Evolutionary conservation across 2,113 vertebrate genomes (phyloP).

Genomic region (Fulmarus glacialis): DNA sequence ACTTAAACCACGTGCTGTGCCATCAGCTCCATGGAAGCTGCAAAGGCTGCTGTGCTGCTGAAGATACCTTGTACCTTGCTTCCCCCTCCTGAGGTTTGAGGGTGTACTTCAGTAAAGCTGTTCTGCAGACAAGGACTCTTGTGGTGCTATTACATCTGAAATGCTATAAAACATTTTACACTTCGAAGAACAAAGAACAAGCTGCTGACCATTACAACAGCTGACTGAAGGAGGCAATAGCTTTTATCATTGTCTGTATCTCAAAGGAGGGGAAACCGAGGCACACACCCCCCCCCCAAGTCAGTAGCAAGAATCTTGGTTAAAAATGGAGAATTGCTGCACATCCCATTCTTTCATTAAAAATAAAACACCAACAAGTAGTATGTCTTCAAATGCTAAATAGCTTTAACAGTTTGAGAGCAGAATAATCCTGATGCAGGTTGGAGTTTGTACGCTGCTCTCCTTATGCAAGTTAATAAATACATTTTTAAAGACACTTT

Average conservation of each 20-base stretch:
- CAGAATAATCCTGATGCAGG: not conserved
- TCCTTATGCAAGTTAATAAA: not conserved
- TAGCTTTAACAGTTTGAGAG: not conserved
- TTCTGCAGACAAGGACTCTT: not conserved
- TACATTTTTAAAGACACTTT: not conserved
- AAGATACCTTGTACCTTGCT: not conserved
- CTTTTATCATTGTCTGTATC: not conserved
- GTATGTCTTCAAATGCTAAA: not conserved
- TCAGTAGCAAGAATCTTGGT: not conserved
- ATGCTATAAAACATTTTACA: accelerated
- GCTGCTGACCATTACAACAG: not conserved
- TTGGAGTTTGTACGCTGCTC: not conserved
- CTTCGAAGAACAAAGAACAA: not conserved
- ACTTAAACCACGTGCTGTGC: accelerated
- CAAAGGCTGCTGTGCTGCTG: not conserved
- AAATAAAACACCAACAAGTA: not conserved
- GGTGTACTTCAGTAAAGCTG: not conserved
- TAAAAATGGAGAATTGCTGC: not conserved
- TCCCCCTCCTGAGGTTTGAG: not conserved
- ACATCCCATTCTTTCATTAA: not conserved
- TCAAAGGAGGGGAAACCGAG: not conserved
- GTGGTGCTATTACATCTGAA: not conserved
- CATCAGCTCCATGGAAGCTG: not conserved
- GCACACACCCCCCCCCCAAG: not conserved
- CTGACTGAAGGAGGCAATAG: not conserved